These are phyloP conservation scores for Drosophila fuyamai DNA, from an alignment of 1,140 invertebrate species.

Conservation along the genomic window DNA sequence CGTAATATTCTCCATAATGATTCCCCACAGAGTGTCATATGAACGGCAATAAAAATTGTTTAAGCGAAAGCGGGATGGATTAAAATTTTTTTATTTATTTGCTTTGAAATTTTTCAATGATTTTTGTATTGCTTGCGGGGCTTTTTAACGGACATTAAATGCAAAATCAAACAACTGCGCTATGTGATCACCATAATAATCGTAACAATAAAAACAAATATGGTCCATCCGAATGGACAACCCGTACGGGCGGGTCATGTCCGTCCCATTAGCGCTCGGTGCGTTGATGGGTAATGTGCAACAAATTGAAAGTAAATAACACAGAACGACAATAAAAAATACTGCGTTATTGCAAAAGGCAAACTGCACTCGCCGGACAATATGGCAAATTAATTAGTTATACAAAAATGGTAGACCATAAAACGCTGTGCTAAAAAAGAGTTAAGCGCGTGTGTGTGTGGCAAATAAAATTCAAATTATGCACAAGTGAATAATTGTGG, in stretches of 20 bases:
- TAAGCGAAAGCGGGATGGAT: slow-evolving; percentile 50
- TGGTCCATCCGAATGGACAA: slow-evolving; percentile 25
- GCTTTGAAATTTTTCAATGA: slow-evolving; percentile 12
- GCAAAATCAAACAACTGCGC: slow-evolving; percentile 74
- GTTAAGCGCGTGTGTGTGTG: slow-evolving; percentile 19
- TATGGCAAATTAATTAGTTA: slow-evolving; percentile 83
- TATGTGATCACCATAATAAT: slow-evolving; percentile 77
- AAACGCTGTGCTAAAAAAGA: slow-evolving; percentile 60
- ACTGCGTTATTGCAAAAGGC: slow-evolving; percentile 58
- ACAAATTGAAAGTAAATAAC: slow-evolving; percentile 79
- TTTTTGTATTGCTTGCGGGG: slow-evolving; percentile 28
- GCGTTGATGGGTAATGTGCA: slow-evolving; percentile 59
- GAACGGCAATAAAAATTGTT: slow-evolving; percentile 55
- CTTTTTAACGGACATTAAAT: slow-evolving; percentile 67
- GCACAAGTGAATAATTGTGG: slow-evolving; percentile 82
- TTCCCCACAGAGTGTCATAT: slow-evolving; percentile 1
- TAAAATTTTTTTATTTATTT: slow-evolving; percentile 18
- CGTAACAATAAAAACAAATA: slow-evolving; percentile 70
- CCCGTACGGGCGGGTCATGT: slow-evolving; percentile 54
- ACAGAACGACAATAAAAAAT: slow-evolving; percentile 32
- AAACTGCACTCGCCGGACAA: slow-evolving; percentile 61
- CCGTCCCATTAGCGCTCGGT: slow-evolving; percentile 67
- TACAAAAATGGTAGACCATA: slow-evolving; percentile 69
- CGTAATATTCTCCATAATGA: neutral
- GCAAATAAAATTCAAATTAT: slow-evolving; percentile 79